Base-by-base conservation (phyloP, 2,888 invertebrate genomes). In the Callosobruchus maculatus region DNA sequence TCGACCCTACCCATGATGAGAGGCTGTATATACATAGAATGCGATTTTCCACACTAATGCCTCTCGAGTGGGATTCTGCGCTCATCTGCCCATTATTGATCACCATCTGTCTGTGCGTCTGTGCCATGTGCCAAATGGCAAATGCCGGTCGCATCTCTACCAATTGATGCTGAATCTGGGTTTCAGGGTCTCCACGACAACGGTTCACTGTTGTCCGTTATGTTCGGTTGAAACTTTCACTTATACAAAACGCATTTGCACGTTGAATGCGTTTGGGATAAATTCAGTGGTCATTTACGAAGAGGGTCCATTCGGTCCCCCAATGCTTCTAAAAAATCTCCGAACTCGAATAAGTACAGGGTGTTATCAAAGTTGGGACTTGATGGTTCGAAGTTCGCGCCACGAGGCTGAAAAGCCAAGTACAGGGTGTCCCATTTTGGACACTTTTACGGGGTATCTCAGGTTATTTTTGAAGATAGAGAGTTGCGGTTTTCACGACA, bases 51-150 rank as follows among this genome's bases (percentile, higher is more conserved):
- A 7, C 3, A 26, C 26, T 26, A 66, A 22, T 66, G 22, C 67
- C n/a, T 69, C 20, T 5, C 20, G 31, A 70, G 30, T 68, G 20
- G 31, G 68, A 73, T 69, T 49, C 68, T 9, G 30, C 68, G 13
- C 68, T 22, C 72, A 68, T 22, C 22, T 72, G 72, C 73, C 26
- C 21, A 5, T 21, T 73, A 73, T 71, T 22, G 73, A 73, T 71
- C 26, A 18, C 26, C n/a, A 70, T 71, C 31, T 73, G 22, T 71
- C 71, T 73, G 71, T 73, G 30, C 66, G 21, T 68, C 20, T 5
- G 9, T 22, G n/a, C 20, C 20, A 9, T 31, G 67, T 22, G 49
- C n/a, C 70, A n/a, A 68, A 22, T 71, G 68, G 67, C 49, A 71
- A 26, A n/a, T 30, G 9, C 13, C 4, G 49, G 49, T 49, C 49